These are phyloP conservation scores for Apoderus coryli DNA, from an alignment of 2,888 invertebrate species.

Conservation along the genomic window DNA sequence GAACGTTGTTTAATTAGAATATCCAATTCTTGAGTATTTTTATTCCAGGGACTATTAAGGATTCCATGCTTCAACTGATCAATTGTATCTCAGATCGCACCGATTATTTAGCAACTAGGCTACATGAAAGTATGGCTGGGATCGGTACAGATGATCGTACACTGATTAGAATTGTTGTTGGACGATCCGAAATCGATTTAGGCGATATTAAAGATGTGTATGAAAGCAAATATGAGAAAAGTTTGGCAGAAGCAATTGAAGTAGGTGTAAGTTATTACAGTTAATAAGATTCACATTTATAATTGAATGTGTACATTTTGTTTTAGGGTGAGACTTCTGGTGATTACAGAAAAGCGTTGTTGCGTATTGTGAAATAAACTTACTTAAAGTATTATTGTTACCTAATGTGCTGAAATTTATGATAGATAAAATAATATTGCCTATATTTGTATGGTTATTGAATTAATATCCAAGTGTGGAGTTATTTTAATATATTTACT, in stretches of 20 bases:
- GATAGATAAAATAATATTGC: too few relatives aligned
- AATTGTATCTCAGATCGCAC: conserved; percentile 54
- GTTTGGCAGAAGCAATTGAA: conserved; percentile 64
- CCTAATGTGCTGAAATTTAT: too few relatives aligned
- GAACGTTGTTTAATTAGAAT: conserved; percentile 21
- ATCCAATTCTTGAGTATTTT: conserved; percentile 30
- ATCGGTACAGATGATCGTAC: conserved; percentile 77
- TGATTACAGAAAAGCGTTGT: conserved; percentile 81
- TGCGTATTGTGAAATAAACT: conserved; percentile 53
- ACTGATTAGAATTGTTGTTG: conserved; percentile 72
- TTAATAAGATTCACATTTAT: neutral
- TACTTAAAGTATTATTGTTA: too few relatives aligned
- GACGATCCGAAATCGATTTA: conserved; percentile 72
- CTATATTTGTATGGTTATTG: too few relatives aligned
- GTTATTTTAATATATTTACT: too few relatives aligned
- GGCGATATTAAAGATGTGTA: conserved; percentile 70
- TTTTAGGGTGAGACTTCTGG: conserved; percentile 86
- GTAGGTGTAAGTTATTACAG: conserved; percentile 34
- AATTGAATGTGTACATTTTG: conserved; percentile 13
- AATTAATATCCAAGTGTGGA: too few relatives aligned
- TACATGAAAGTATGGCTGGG: conserved; percentile 81
- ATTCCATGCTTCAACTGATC: conserved; percentile 65
- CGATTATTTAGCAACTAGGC: conserved; percentile 64
- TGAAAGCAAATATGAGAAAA: conserved; percentile 55
- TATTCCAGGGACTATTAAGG: conserved; percentile 53